Conservation (phyloP, 2,113 vertebrate species). For the Microtus montanus region DNA sequence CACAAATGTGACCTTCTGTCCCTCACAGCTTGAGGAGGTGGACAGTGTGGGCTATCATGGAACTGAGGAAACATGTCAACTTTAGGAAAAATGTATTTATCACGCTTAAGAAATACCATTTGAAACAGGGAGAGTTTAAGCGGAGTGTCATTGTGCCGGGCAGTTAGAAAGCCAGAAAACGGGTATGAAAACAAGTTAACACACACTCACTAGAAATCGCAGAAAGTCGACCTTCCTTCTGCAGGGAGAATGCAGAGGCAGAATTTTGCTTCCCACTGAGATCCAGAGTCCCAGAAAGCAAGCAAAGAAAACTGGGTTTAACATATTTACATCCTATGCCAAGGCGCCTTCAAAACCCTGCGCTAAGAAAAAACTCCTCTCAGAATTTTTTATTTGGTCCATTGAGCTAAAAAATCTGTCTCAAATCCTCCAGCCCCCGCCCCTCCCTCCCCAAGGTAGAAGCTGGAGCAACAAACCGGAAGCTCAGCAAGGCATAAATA, state of each 20-base stretch:
- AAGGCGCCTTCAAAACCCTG: slow-evolving; percentile 73
- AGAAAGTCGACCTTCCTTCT: background rate
- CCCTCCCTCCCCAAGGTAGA: slow-evolving; percentile 66
- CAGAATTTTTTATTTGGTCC: slow-evolving; percentile 84
- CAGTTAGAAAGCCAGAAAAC: slow-evolving; percentile 54
- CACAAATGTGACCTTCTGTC: slow-evolving; percentile 5
- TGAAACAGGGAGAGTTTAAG: slow-evolving; percentile 71
- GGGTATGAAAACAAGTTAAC: slow-evolving; percentile 46
- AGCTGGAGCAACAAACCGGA: slow-evolving; percentile 76
- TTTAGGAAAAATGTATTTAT: slow-evolving; percentile 66
- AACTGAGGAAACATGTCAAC: slow-evolving; percentile 44
- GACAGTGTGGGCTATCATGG: slow-evolving; percentile 22
- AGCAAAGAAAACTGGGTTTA: slow-evolving; percentile 31
- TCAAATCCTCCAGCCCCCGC: slow-evolving; percentile 65
- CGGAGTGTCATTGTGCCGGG: slow-evolving; percentile 42
- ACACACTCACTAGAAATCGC: slow-evolving; percentile 52
- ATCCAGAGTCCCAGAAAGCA: slow-evolving; percentile 37
- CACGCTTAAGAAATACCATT: slow-evolving; percentile 62
- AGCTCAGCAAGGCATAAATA: slow-evolving; percentile 77
- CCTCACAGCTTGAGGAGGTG: slow-evolving; percentile 35
- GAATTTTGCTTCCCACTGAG: background rate
- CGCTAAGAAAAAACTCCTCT: slow-evolving; percentile 77
- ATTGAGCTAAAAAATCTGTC: slow-evolving; percentile 77
- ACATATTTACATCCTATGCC: slow-evolving; percentile 29
- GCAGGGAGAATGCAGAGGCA: background rate